Evolutionary conservation across 2,113 vertebrate species (phyloP).

Genomic region (Neodon shergylaensis): DNA sequence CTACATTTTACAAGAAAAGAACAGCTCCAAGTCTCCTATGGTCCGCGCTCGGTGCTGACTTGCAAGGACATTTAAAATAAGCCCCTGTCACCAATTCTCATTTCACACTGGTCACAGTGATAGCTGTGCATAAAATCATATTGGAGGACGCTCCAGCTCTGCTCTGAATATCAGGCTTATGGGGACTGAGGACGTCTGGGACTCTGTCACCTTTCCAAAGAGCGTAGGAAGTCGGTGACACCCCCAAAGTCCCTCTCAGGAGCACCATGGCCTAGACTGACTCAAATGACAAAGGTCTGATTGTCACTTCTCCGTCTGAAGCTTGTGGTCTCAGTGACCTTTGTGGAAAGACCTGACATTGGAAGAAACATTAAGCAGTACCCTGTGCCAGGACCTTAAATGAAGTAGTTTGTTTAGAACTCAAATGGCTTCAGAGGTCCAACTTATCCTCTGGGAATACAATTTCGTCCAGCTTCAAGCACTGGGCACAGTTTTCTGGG

Average conservation of each 20-base stretch:
- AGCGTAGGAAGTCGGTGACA: conserved; percentile 57
- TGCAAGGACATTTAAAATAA: conserved; percentile 75
- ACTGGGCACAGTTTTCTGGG: background rate
- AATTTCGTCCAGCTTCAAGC: background rate
- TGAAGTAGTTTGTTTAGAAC: background rate
- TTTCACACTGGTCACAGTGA: conserved; percentile 24
- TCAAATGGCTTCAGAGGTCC: background rate
- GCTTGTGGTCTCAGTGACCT: background rate
- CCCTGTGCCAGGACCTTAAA: background rate
- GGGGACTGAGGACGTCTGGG: conserved; percentile 40
- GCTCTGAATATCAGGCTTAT: background rate
- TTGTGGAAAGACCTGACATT: background rate
- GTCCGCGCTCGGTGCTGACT: conserved; percentile 58
- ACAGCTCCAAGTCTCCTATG: conserved; percentile 9
- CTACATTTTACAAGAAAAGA: conserved; percentile 68
- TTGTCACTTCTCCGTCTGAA: background rate
- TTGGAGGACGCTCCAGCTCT: background rate
- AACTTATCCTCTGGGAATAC: background rate
- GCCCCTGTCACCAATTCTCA: conserved; percentile 66
- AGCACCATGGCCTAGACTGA: conserved; percentile 39
- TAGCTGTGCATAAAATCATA: conserved; percentile 52
- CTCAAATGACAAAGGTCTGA: background rate
- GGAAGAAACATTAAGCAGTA: background rate
- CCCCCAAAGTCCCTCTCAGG: background rate
- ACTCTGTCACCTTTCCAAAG: background rate